Base-by-base conservation (phyloP, 1,140 invertebrate genomes). In the Acyrthosiphon pisum region DNA sequence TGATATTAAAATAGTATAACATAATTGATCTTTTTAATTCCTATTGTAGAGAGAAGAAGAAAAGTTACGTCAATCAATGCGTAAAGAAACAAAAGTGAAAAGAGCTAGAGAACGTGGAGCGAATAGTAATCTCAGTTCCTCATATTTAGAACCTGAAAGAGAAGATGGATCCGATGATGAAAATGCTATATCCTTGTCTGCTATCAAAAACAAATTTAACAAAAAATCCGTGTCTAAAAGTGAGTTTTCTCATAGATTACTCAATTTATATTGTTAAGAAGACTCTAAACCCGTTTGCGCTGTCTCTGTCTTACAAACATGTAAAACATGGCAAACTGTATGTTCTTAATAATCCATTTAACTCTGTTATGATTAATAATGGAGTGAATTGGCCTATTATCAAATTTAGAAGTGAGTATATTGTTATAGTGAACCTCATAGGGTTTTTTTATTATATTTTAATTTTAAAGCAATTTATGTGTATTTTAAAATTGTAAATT, bases 201-300 rank as follows among this genome's bases (percentile, higher is more conserved):
- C 98, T 56, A 99, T 99, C 94, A 99, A 99, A 95, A 99, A 98
- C 95, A 97, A 98, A 95, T 99, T 98, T 95, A 99, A 99, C 20
- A 93, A 94, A 92, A 94, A 94, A 46, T 26, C n/a, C 23, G 20
- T 20, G 91, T 93, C n/a, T 76, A 88, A 87, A 53, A 60, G 90
- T 48, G 44, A 46, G 89, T 53, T 91, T 30, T 90, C 68, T 92
- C 88, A 44, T 48, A 93, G 90, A 89, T 93, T 68, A 86, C 44
- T 44, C 6, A 23, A 26, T 56, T 37, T 37, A 37, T 35, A 53
- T 3, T 37, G 22, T 88, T 46, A 46, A 30, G 44, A 41, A 41
- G 41, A 41, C 41, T 41, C 37, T 41, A 41, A 2, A 41, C 41
- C 41, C 41, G 3, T 41, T 41, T 41, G 41, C 41, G 41, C 41